Conservation (phyloP, 2,888 invertebrate species). For the Tetragonisca angustula region DNA sequence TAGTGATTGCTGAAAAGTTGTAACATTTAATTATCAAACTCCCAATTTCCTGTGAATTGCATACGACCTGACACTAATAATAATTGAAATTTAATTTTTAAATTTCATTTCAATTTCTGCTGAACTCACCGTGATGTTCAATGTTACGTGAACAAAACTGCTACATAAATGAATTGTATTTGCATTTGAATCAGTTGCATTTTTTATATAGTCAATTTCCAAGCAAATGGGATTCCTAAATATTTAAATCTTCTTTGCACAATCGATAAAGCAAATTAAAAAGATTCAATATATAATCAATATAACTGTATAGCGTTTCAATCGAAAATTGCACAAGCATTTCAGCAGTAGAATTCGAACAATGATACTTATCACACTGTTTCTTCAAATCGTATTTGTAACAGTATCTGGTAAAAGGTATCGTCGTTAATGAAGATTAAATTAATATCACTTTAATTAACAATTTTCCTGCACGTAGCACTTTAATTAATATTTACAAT, state of each 20-base stretch:
- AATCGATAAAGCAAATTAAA: neutral
- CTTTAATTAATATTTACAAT: neutral
- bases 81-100: neutral
- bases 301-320: constrained; percentile 1
- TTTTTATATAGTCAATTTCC: constrained; percentile 13
- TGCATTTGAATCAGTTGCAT: constrained; percentile 31
- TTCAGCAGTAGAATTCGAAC: neutral
- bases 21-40: neutral
- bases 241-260: constrained; percentile 27
- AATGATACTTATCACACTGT: constrained; percentile 22
- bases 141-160: neutral
- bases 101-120: neutral
- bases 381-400: constrained; percentile 29
- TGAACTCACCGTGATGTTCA: neutral
- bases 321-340: neutral
- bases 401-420: constrained; percentile 34
- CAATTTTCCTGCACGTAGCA: neutral
- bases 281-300: neutral
- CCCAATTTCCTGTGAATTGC: neutral
- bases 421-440: neutral
- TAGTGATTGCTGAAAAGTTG: neutral
- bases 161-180: constrained; percentile 7
- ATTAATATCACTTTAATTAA: neutral
- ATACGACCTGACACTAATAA: neutral
- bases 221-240: constrained; percentile 27